Evolutionary conservation across 2,888 invertebrate species (phyloP).

Genomic region (Meghimatium bilineatum): DNA sequence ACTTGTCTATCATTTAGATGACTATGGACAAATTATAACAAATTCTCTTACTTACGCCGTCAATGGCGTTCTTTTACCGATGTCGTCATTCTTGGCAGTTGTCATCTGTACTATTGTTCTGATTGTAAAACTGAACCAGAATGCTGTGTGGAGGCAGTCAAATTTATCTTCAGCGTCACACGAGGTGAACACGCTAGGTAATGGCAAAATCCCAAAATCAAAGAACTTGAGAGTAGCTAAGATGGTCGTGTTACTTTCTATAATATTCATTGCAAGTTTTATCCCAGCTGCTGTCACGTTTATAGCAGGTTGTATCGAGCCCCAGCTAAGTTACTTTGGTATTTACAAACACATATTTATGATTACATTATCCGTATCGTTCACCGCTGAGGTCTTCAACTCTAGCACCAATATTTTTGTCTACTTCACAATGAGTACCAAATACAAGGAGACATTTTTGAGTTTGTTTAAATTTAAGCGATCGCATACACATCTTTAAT

Average conservation of each 20-base stretch:
- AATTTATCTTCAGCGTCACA: neutral
- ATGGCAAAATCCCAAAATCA: neutral
- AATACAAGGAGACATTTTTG: constrained; percentile 18
- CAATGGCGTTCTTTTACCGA: constrained; percentile 22
- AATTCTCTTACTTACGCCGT: constrained; percentile 9
- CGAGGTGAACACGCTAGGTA: too few relatives aligned
- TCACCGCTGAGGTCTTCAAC: constrained; percentile 23
- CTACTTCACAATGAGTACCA: constrained; percentile 25
- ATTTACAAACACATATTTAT: constrained; percentile 16
- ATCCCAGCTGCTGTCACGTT: constrained; percentile 25
- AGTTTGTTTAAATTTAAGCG: neutral
- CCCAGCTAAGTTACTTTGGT: constrained; percentile 10
- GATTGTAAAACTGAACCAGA: constrained; percentile 11
- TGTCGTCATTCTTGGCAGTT: constrained; percentile 14
- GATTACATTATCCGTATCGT: neutral
- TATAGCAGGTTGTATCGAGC: neutral
- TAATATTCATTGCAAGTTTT: constrained; percentile 29
- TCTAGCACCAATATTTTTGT: constrained; percentile 19
- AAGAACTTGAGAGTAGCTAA: constrained; percentile 1
- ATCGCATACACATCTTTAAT: neutral
- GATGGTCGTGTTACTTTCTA: constrained; percentile 11
- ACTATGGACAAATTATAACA: neutral
- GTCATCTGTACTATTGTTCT: constrained; percentile 1
- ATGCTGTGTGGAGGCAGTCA: constrained; percentile 6
- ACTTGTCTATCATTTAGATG: neutral